These are phyloP conservation scores for Pseudorasbora parva DNA, from an alignment of 2,113 vertebrate species.

Conservation along the genomic window DNA sequence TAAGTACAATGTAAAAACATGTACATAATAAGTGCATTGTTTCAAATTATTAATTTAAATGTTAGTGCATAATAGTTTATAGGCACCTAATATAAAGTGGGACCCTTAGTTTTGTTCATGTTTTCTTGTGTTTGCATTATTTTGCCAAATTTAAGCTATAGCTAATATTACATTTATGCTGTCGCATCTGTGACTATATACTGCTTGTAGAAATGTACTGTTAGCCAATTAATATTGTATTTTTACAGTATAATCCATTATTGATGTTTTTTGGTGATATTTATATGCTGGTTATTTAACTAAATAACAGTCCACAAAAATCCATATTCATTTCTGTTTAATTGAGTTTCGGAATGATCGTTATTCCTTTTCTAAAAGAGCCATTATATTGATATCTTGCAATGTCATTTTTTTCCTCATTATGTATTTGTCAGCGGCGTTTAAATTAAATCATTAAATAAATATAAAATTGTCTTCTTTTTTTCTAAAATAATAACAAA, in stretches of 20 bases:
- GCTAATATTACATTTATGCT: not conserved
- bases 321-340: not conserved
- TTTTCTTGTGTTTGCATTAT: not conserved
- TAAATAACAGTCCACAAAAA: not conserved
- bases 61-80: too few species aligned
- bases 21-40: too few species aligned
- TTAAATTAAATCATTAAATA: not conserved
- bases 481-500: too few species aligned
- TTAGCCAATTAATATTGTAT: not conserved
- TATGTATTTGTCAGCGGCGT: not conserved
- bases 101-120: not conserved
- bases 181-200: not conserved
- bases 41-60: too few species aligned
- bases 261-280: not conserved
- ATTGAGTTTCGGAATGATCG: not conserved
- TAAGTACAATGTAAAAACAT: too few species aligned
- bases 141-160: not conserved
- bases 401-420: not conserved
- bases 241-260: not conserved
- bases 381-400: not conserved
- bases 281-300: not conserved
- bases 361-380: not conserved
- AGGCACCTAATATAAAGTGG: too few species aligned
- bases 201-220: not conserved
- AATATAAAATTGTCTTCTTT: not conserved